These are phyloP conservation scores for Oxyruncus cristatus DNA, from an alignment of 2,113 vertebrate genomes.

Conservation along the genomic window DNA sequence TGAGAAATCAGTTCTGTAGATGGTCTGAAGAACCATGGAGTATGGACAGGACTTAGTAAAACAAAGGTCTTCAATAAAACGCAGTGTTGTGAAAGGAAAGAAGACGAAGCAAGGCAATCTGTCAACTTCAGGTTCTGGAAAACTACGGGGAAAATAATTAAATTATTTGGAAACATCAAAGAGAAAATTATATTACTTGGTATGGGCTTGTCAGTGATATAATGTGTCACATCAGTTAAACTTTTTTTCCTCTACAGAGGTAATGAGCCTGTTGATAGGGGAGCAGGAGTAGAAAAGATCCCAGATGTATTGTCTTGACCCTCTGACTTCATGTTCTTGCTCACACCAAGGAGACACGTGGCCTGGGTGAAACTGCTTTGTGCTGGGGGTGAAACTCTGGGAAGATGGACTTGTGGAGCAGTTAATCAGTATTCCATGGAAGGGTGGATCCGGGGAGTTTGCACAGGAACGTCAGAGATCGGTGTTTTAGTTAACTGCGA, in stretches of 20 bases:
- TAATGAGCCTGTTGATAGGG: background rate
- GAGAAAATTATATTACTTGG: slow-evolving; percentile 50
- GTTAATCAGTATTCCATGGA: background rate
- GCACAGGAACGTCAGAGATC: background rate
- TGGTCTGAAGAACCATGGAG: background rate
- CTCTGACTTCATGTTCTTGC: background rate
- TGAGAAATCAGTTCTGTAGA: background rate
- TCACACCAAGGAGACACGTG: rapidly evolving
- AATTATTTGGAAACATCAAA: slow-evolving; percentile 39
- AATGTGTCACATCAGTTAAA: slow-evolving; percentile 43
- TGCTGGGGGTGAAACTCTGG: background rate
- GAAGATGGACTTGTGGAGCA: background rate
- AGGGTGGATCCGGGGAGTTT: background rate
- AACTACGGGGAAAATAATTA: slow-evolving; percentile 51
- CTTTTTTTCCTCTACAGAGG: background rate
- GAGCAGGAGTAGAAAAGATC: background rate
- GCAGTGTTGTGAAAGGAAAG: background rate
- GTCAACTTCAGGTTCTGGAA: slow-evolving; percentile 40
- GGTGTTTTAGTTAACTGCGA: background rate
- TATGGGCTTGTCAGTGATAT: slow-evolving; percentile 43
- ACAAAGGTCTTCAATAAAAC: background rate
- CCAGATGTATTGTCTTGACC: background rate
- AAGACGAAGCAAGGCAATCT: background rate
- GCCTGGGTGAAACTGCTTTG: background rate
- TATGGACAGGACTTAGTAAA: background rate